Percentiles rank a stretch among this genome's conserved stretches.
Conservation (phyloP, 2,113 vertebrate genomes). For the Lonchura striata region DNA sequence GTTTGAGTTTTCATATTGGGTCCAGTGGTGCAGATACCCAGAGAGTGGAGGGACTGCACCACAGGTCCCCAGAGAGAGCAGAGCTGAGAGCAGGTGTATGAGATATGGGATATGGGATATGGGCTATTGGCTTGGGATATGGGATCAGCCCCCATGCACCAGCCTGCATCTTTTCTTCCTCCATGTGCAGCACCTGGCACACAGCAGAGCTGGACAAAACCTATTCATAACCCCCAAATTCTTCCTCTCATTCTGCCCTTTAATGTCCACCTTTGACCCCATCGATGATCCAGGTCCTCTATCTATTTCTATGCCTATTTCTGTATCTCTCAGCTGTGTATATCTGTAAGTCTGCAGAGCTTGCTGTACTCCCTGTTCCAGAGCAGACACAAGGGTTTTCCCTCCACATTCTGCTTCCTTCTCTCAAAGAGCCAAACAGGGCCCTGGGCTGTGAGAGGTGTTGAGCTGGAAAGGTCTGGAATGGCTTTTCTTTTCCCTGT, state of each 20-base stretch:
- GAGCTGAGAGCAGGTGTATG: background rate
- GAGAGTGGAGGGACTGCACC: background rate
- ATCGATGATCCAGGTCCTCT: background rate
- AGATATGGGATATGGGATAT: background rate
- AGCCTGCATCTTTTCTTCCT: background rate
- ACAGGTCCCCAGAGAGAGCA: background rate
- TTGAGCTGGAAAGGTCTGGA: background rate
- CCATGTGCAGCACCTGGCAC: background rate
- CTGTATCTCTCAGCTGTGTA: background rate
- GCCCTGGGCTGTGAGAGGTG: background rate
- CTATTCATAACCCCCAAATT: background rate
- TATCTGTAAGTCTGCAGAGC: background rate
- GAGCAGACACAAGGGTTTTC: background rate
- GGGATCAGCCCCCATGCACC: background rate
- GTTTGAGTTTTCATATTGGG: background rate
- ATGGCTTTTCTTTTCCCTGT: background rate
- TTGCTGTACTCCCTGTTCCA: background rate
- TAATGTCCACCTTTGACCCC: background rate
- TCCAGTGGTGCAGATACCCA: background rate
- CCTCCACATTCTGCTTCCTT: background rate
- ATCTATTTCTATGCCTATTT: background rate
- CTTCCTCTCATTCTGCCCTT: background rate
- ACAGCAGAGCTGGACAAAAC: background rate
- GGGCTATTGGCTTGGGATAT: background rate
- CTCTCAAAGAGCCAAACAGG: background rate